phyloP scores from a whole-genome alignment of 1,140 invertebrate genomes.

The Apolygus lucorum region DNA sequence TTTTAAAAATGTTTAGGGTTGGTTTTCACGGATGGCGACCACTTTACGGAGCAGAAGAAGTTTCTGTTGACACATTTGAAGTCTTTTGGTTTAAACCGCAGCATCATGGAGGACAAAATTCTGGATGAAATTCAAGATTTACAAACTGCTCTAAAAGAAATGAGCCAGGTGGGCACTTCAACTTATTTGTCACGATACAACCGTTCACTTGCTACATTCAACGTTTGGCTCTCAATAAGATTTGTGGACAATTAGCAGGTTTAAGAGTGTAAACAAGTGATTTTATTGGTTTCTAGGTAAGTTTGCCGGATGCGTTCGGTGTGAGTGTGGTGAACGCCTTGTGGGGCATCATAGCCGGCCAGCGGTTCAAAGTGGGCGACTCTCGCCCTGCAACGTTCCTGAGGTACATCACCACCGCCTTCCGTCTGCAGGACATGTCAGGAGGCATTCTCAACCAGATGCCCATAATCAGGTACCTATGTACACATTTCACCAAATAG shows the following conservation, averaged over 20 bases:
- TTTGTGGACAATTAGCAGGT: too few relatives aligned
- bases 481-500: conserved; percentile 49
- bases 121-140: conserved; percentile 48
- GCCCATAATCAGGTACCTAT: too few relatives aligned
- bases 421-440: conserved; percentile 52
- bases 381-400: conserved; percentile 45
- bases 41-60: conserved; percentile 50
- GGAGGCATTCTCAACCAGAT: conserved; percentile 57
- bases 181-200: too few relatives aligned
- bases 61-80: conserved; percentile 51
- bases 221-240: too few relatives aligned
- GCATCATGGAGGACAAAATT: conserved; percentile 50
- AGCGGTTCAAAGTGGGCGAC: conserved; percentile 48
- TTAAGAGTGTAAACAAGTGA: not conserved
- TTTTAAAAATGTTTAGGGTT: conserved; percentile 45
- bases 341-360: conserved; percentile 55
- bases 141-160: conserved; percentile 34
- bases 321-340: conserved; percentile 58
- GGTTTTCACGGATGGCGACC: conserved; percentile 52
- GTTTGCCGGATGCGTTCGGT: conserved; percentile 42
- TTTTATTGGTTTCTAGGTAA: conserved; percentile 21
- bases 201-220: too few relatives aligned
- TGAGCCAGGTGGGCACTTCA: not conserved
- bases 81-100: conserved; percentile 51
- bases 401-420: conserved; percentile 46